Base-by-base conservation (phyloP, 2,797 vertebrate species). In the Protonibea diacanthus region DNA sequence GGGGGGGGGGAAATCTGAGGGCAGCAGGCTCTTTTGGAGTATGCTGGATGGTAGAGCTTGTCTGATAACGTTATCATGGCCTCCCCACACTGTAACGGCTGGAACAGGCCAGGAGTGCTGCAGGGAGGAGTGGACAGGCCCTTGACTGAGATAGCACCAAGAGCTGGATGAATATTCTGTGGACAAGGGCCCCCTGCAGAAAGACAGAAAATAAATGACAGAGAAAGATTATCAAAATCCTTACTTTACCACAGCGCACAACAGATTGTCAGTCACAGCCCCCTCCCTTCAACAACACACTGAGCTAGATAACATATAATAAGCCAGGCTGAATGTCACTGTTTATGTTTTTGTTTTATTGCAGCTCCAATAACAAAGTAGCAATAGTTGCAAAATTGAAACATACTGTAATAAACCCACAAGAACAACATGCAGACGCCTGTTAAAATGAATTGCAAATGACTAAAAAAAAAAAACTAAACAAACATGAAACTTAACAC, bases 11-110 rank as follows among this genome's bases (percentile, higher is more conserved):
- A 86, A 88, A 92, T 88, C 84, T 87, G 88, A 77, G n/a, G 71
- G 64, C 66, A 76, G 80, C 86, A 90, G 85, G 63, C 87, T 85
- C 68, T 79, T 63, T 75, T 33, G 75, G 60, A 72, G 81, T 82
- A 86, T 96, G 81, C 33, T 71, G n/a, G 89, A 85, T 20, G 84
- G 66, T 90, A 92, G 90, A 95, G 92, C 81, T 81, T 11, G 44
- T 4, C 81, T 94, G 96, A 97, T 96, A 97, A 95, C 86, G 94
- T 98, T 99, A 99, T 99, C 98, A 95, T 71, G 66, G 56, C 20
- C 60, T 76, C 86, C 87, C 88, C 92, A 96, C 74, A 88, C 95
- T 93, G 91, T 93, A 98, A 99, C 98, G 94, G 97, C 94, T 94
- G 85, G 91, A 89, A 1, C 4, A 82, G 60, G 77, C 66, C 56